Base-by-base conservation (phyloP, 2,888 invertebrate genomes). In the Rhagonycha lutea region DNA sequence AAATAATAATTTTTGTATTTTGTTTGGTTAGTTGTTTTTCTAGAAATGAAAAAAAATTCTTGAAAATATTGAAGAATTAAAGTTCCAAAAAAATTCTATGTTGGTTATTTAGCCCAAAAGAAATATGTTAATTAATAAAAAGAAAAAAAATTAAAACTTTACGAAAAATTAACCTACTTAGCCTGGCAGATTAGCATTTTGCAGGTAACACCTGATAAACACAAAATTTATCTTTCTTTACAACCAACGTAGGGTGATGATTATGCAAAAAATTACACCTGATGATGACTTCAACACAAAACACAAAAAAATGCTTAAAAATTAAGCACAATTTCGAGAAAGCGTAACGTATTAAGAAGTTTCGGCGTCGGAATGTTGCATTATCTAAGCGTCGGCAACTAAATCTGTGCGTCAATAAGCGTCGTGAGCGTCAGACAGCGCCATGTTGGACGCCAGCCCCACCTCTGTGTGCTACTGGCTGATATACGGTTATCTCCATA, bases 391-490 rank as follows among this genome's bases (percentile, higher is more conserved):
- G 75, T 75, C 75, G 73, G 73, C 61, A 73, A 68, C 75, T 74
- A 72, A 68, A 72, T 75, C 73, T 74, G 76, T 72, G 79, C 76
- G 74, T 78, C 79, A 78, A 74, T 78, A 76, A 69, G 69, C 76
- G 76, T 78, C 78, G 62, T 47, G 72, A 73, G 76, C 78, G 73
- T 78, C 78, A 76, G 74, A 70, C 32, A 78, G 72, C 86, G 86
- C 87, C 86, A 86, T 86, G 82, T 86, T 86, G 86, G 84, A 83
- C 83, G 83, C 79, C 81, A 80, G 84, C 85, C 84, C 85, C 86
- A 84, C 84, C 84, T 79, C 76, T 77, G 76, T 32, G 71, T 78
- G 73, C 75, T 78, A 79, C 81, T 80, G 79, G 83, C 77, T 80
- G 74, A 73, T 75, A 79, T 79, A 79, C 72, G 74, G 74, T 79